Percentiles rank a stretch among this genome's conserved stretches.
These are phyloP conservation scores for Clepsis dumicolana DNA, from an alignment of 2,888 invertebrate genomes.

Conservation along the genomic window DNA sequence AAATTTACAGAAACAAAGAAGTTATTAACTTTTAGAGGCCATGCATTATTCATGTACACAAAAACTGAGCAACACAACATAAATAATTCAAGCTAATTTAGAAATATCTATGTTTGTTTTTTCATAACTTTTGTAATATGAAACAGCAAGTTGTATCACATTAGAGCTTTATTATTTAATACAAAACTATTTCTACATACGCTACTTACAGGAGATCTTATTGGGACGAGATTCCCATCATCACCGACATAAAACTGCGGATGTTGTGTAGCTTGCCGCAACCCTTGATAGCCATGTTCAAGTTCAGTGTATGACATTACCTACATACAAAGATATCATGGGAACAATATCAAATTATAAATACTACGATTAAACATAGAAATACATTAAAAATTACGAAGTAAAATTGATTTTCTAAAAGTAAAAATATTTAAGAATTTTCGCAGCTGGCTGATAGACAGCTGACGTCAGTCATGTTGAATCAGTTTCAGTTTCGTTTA, in stretches of 20 bases:
- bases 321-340: conserved; percentile 60
- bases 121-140: neutral
- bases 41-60: neutral
- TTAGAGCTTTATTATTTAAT: neutral
- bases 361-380: conserved; percentile 26
- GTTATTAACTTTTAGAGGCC: neutral
- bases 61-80: neutral
- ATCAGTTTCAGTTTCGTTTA: neutral
- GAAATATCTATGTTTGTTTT: neutral
- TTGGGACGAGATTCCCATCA: conserved; percentile 87
- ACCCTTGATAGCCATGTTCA: conserved; percentile 96
- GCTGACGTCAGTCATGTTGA: conserved; percentile 35
- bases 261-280: conserved; percentile 89
- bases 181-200: conserved; percentile 10
- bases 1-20: conserved; percentile 26
- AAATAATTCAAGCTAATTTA: neutral
- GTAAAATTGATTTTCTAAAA: conserved; percentile 35
- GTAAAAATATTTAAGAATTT: conserved; percentile 30
- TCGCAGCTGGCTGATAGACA: conserved; percentile 40
- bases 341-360: conserved; percentile 13
- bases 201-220: conserved; percentile 86
- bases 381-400: conserved; percentile 27
- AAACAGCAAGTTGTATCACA: neutral
- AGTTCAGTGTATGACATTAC: conserved; percentile 96
- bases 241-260: conserved; percentile 91